Evolutionary conservation across 2,888 invertebrate genomes (phyloP), one percentile per base, ranked within the genome.

Genomic region (Volucella inanis): DNA sequence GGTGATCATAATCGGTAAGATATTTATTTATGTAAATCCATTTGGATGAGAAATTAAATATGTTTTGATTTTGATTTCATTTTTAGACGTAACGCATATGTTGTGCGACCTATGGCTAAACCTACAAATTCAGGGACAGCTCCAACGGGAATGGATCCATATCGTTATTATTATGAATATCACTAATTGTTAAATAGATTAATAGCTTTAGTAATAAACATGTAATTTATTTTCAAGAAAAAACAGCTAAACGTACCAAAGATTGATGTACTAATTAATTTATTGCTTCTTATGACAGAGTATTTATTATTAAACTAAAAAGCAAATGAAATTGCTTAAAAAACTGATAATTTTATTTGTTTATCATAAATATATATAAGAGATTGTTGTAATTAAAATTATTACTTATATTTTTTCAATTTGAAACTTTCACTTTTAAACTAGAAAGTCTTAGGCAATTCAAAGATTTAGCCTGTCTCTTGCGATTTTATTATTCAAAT

Each of bases 1-100:
- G 94, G 94, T 88, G 92, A 93, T 47, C 94, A 94, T 90, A 94
- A 94, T 92, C 94, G 94, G 94, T 92, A 85, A 89, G 86, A 31
- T 31, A 6, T 77, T 12, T 11, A 0, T 41, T 11, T 15, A 15
- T 12, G 38, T 18, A 14, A 15, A 0, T 0, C 14, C 10, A 47
- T 12, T 45, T 45, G 47, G n/a, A 8, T 14, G 8, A 12, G 8
- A 31, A 3, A 15, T 62, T 8, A 43, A 9, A 12, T 54, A 3
- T 55, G 11, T 55, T 54, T 75, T 22, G 6, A 6, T 6, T 31
- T 31, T 31, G 6, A 31, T 78, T 65, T 18, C 57, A 12, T 15
- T 88, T 88, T 9, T 76, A 94, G 94, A 92, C 94, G 94, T 90
- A 94, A 93, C 91, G 93, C 93, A 79, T 94, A 94, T 91, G 93